phyloP scores from a whole-genome alignment of 2,888 invertebrate genomes.

The Tenthredo livida region DNA sequence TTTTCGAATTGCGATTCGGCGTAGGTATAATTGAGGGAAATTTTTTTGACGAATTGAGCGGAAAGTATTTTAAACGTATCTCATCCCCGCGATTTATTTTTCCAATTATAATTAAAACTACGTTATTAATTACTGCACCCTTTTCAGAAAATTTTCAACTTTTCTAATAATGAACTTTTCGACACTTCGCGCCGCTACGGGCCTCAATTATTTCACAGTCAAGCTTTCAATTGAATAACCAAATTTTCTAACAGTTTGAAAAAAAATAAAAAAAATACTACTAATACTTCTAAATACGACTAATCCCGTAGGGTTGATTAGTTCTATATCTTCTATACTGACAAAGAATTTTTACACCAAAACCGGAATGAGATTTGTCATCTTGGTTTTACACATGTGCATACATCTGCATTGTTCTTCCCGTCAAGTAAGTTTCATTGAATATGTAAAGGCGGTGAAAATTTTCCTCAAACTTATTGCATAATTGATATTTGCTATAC shows the following conservation, averaged over 20 bases:
- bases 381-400: background rate
- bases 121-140: background rate
- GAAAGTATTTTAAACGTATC: background rate
- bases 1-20: background rate
- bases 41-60: background rate
- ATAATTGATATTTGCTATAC: background rate
- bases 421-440: background rate
- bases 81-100: background rate
- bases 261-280: too few relatives aligned
- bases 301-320: too few relatives aligned
- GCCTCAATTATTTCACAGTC: background rate
- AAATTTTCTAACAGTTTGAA: background rate
- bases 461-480: background rate
- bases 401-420: background rate
- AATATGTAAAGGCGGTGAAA: background rate
- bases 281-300: too few relatives aligned
- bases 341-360: too few relatives aligned
- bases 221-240: background rate
- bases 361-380: background rate
- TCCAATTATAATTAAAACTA: constrained; percentile 13
- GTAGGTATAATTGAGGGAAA: background rate
- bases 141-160: background rate
- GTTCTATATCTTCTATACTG: too few relatives aligned
- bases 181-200: background rate
- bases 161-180: constrained; percentile 26